Evolutionary conservation across 2,113 vertebrate species (phyloP).

Genomic region (Leuciscus idus): DNA sequence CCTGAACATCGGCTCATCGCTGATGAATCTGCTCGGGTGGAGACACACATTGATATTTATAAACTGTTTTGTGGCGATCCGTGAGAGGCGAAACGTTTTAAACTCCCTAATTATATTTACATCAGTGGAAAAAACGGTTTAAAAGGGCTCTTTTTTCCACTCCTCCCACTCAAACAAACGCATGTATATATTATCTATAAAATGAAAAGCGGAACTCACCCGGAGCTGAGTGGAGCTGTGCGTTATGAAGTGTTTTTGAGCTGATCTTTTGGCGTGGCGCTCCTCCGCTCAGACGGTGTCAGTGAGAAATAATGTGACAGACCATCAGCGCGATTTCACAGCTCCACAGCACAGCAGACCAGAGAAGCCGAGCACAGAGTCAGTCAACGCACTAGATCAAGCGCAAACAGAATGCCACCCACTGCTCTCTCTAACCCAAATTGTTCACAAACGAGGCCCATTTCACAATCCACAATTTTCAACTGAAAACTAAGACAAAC

Average conservation of each 20-base stretch:
- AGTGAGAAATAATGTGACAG: conserved; percentile 81
- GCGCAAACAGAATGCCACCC: neutral
- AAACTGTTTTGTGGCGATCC: conserved; percentile 5
- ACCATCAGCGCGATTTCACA: conserved; percentile 75
- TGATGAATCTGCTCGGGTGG: neutral
- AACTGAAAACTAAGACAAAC: neutral
- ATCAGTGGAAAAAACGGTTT: conserved; percentile 30
- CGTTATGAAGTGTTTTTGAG: conserved; percentile 61
- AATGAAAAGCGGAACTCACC: conserved; percentile 39
- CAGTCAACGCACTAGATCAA: neutral
- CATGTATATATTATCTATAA: neutral
- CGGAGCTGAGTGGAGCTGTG: conserved; percentile 33
- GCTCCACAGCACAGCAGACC: conserved; percentile 64
- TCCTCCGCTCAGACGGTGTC: conserved; percentile 69
- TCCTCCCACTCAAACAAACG: neutral
- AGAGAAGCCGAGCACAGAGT: conserved; percentile 58
- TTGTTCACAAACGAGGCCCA: neutral
- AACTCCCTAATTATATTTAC: conserved; percentile 44
- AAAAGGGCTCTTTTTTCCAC: neutral
- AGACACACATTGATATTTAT: neutral
- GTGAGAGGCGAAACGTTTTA: neutral
- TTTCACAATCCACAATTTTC: neutral
- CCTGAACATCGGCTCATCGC: conserved; percentile 2
- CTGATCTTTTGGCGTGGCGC: conserved; percentile 56
- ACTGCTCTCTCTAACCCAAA: neutral